Percentiles rank a stretch among this genome's conserved stretches.
These are phyloP conservation scores for Tonatia bakeri DNA, from an alignment of 2,113 vertebrate genomes.

Conservation along the genomic window DNA sequence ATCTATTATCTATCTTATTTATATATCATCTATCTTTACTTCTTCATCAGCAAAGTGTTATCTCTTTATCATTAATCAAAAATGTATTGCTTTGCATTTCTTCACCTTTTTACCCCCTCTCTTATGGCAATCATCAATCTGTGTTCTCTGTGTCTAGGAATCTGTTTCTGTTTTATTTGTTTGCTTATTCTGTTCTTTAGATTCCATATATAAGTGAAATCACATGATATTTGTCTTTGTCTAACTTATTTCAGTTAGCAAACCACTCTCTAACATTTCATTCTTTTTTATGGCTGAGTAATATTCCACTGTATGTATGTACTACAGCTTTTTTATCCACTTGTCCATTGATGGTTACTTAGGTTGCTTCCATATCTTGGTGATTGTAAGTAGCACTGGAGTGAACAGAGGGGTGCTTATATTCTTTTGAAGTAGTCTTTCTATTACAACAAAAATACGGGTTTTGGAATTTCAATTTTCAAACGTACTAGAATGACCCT, in stretches of 20 bases:
- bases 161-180: background rate
- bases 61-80: background rate
- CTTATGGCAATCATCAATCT: background rate
- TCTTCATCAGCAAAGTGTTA: background rate
- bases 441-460: background rate
- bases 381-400: background rate
- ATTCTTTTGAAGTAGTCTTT: background rate
- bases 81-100: background rate
- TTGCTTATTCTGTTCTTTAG: background rate
- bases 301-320: background rate
- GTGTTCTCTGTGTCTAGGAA: background rate
- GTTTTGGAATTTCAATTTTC: slow-evolving; percentile 5
- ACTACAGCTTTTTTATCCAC: background rate
- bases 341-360: background rate
- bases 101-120: no score
- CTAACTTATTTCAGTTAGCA: background rate
- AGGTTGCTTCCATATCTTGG: background rate
- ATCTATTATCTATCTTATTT: background rate
- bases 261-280: background rate
- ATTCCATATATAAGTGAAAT: background rate
- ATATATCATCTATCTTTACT: background rate
- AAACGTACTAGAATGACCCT: slow-evolving; percentile 18
- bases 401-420: background rate
- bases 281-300: background rate
- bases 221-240: background rate